Evolutionary conservation across 1,140 invertebrate species (phyloP).

Genomic region (Agrilus planipennis): DNA sequence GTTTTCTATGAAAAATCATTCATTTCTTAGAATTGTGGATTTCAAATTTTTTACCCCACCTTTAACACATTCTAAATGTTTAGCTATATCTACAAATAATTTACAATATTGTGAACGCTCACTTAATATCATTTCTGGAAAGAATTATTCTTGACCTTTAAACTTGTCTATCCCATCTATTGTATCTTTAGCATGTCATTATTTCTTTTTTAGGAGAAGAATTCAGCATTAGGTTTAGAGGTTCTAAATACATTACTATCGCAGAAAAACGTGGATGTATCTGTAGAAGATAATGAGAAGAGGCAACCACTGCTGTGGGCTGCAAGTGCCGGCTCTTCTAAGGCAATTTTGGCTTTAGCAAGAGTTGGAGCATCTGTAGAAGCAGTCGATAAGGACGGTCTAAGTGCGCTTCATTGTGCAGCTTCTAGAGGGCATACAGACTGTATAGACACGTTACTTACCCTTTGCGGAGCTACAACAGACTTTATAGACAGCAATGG

Average conservation of each 20-base stretch:
- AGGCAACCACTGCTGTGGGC: constrained; percentile 92
- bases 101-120: no score
- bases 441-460: constrained; percentile 81
- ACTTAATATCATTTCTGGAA: no score
- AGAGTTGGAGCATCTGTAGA: constrained; percentile 73
- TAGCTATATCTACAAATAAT: no score
- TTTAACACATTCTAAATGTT: no score
- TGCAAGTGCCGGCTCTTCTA: constrained; percentile 86
- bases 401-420: constrained; percentile 89
- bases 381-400: constrained; percentile 68
- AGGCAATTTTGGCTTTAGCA: constrained; percentile 76
- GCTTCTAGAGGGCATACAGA: constrained; percentile 88
- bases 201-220: constrained; percentile 25
- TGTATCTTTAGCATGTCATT: no score
- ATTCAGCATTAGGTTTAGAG: constrained; percentile 52
- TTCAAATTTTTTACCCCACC: no score
- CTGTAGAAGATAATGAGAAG: constrained; percentile 81
- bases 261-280: constrained; percentile 62
- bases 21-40: no score
- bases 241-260: constrained; percentile 75
- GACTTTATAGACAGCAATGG: constrained; percentile 82
- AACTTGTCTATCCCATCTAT: no score
- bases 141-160: no score
- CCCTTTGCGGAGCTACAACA: constrained; percentile 75
- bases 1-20: no score